phyloP scores from a whole-genome alignment of 2,888 invertebrate species.

The Drosophila lutescens region DNA sequence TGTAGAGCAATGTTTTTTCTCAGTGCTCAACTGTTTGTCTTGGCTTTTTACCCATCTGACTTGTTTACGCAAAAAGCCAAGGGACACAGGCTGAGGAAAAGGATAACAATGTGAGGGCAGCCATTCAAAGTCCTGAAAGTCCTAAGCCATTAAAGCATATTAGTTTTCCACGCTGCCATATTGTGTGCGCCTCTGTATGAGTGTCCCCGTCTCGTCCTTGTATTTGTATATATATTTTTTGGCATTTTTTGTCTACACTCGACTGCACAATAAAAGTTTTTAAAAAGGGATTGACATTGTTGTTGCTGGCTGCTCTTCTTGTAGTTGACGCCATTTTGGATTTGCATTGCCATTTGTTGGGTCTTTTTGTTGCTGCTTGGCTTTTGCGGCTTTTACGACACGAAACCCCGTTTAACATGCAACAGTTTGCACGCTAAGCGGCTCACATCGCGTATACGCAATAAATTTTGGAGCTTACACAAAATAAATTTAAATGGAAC shows the following conservation, averaged over 20 bases:
- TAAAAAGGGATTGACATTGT: constrained; percentile 69
- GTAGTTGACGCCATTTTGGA: constrained; percentile 63
- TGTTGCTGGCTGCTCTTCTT: constrained; percentile 27
- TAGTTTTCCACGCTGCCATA: constrained; percentile 60
- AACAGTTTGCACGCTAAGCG: constrained; percentile 55
- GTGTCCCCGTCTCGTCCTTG: constrained; percentile 19
- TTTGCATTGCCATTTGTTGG: constrained; percentile 41
- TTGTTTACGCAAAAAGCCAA: constrained; percentile 67
- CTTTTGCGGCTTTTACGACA: constrained; percentile 35
- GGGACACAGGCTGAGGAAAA: constrained; percentile 46
- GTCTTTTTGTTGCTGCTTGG: constrained; percentile 29
- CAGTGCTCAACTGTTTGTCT: constrained; percentile 35
- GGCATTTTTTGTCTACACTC: constrained; percentile 65
- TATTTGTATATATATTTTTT: constrained; percentile 67
- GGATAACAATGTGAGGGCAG: constrained; percentile 72
- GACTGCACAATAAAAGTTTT: constrained; percentile 73
- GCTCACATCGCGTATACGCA: constrained; percentile 44
- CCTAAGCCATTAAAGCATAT: constrained; percentile 79
- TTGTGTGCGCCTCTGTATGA: constrained; percentile 27
- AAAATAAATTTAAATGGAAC: constrained; percentile 25
- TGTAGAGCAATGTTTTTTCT: not conserved
- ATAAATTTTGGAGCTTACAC: constrained; percentile 24
- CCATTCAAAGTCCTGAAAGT: constrained; percentile 78
- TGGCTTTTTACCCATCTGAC: constrained; percentile 71
- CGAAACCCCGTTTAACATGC: constrained; percentile 40